A percentile compares a stretch with the other conserved stretches of the same genome.
Conservation (phyloP, 2,888 invertebrate species). For the Drosophila borealis region DNA sequence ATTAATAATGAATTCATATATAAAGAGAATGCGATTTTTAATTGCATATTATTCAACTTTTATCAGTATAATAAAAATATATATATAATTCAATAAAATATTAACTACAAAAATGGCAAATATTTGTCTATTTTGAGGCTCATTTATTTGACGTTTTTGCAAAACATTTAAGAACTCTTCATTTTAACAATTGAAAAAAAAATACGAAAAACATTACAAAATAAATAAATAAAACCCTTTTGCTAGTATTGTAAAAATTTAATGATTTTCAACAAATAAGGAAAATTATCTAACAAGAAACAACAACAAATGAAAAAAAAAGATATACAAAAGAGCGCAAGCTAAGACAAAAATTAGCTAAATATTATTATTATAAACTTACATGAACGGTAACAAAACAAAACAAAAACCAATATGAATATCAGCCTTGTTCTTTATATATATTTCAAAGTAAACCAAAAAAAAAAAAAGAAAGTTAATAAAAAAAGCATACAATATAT, state of each 20-base stretch:
- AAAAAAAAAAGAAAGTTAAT: constrained; percentile 16
- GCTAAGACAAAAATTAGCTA: constrained; percentile 64
- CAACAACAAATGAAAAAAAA: constrained; percentile 30
- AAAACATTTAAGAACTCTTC: constrained; percentile 52
- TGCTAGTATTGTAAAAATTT: constrained; percentile 73
- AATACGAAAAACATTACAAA: not conserved
- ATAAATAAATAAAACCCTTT: constrained; percentile 33
- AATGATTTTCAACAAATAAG: constrained; percentile 38
- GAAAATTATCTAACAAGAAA: constrained; percentile 10
- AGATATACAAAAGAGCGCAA: constrained; percentile 61
- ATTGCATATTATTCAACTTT: constrained; percentile 62
- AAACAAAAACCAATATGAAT: constrained; percentile 64
- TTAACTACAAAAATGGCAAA: constrained; percentile 57
- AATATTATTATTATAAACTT: constrained; percentile 78
- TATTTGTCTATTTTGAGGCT: constrained; percentile 76
- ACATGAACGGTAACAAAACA: constrained; percentile 57
- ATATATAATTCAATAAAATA: constrained; percentile 47
- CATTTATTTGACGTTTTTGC: constrained; percentile 70
- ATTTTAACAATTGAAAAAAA: constrained; percentile 58
- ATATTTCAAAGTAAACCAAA: constrained; percentile 71
- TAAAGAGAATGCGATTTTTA: constrained; percentile 53
- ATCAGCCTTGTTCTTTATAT: constrained; percentile 82
- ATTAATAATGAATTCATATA: constrained; percentile 38
- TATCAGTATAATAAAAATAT: constrained; percentile 55
- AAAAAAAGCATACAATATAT: constrained; percentile 68